Evolutionary conservation across 2,113 vertebrate species (phyloP).

Genomic region (Condylura cristata): DNA sequence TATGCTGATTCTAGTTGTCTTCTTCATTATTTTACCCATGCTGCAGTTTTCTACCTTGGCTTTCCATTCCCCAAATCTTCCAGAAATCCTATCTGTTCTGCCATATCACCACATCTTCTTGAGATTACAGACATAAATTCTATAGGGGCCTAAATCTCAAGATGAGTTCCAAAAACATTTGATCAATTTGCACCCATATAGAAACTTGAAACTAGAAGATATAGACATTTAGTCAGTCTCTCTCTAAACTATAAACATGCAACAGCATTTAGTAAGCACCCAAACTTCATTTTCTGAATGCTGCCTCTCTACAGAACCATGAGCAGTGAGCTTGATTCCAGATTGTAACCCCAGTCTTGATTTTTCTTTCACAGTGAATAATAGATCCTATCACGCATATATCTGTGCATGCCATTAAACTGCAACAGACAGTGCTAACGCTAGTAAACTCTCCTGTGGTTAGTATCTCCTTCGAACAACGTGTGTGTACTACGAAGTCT

Average conservation of each 20-base stretch:
- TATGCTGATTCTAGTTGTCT: not conserved
- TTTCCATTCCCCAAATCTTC: not conserved
- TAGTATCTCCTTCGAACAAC: not conserved
- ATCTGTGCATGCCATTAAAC: not conserved
- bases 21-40: not conserved
- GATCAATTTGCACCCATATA: not conserved
- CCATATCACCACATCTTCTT: not conserved
- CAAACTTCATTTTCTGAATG: not conserved
- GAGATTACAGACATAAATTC: not conserved
- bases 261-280: not conserved
- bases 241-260: not conserved
- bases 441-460: not conserved
- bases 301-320: not conserved
- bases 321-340: not conserved
- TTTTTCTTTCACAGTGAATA: not conserved
- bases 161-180: not conserved
- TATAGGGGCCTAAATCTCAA: not conserved
- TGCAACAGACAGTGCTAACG: not conserved
- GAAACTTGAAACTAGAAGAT: conserved; percentile 1
- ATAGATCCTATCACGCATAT: not conserved
- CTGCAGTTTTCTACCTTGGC: not conserved
- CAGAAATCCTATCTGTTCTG: not conserved
- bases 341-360: not conserved
- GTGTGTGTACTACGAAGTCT: not conserved
- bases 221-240: not conserved